A percentile compares a stretch with the other conserved stretches of the same genome.
Conservation (phyloP, 2,113 vertebrate genomes). For the Piaya cayana region DNA sequence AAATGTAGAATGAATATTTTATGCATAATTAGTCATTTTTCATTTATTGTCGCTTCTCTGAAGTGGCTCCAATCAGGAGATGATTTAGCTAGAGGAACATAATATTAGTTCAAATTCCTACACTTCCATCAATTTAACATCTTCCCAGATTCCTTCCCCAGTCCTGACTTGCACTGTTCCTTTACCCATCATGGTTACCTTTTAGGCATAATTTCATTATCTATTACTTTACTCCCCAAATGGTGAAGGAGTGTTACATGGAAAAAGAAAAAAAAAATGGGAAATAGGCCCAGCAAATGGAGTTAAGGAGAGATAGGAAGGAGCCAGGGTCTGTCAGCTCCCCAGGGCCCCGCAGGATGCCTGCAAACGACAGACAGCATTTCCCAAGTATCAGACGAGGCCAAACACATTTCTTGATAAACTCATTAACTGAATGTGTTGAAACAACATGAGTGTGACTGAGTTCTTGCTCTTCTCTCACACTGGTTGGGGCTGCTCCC, state of each 20-base stretch:
- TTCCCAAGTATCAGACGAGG: conserved; percentile 49
- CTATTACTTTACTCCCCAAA: conserved; percentile 34
- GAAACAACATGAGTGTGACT: conserved; percentile 48
- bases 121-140: neutral
- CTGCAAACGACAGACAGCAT: conserved; percentile 59
- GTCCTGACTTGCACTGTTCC: neutral
- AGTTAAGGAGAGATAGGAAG: conserved; percentile 53
- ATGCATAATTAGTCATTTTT: neutral
- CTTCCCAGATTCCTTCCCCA: neutral
- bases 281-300: conserved; percentile 39
- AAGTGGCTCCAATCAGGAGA: neutral
- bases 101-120: neutral
- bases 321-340: conserved; percentile 60
- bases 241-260: neutral
- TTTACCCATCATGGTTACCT: neutral
- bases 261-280: neutral
- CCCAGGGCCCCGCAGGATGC: conserved; percentile 21
- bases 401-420: conserved; percentile 68
- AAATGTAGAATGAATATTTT: neutral
- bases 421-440: conserved; percentile 70
- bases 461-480: neutral
- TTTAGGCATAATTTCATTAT: neutral
- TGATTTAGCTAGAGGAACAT: neutral
- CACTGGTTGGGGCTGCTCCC: neutral
- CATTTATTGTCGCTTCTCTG: fast-evolving